These are phyloP conservation scores for Timema cristinae DNA, from an alignment of 2,888 invertebrate genomes.

Conservation along the genomic window DNA sequence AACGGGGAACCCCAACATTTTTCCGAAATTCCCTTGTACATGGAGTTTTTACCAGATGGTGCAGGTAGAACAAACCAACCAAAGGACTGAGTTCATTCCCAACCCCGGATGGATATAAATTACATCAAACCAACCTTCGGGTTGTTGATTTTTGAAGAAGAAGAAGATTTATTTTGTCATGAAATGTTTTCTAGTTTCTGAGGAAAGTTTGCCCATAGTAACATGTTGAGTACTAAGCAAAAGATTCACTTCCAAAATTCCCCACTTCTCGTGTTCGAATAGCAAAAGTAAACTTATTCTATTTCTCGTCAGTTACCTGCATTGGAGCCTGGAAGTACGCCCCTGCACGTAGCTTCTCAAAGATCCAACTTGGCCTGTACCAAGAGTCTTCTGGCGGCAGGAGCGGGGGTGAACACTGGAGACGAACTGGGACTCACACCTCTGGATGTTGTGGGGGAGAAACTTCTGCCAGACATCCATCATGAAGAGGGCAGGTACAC, in stretches of 20 bases:
- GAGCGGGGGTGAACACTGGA: slow-evolving; percentile 47
- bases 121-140: too few species aligned
- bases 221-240: not conserved
- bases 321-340: slow-evolving; percentile 54
- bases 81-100: too few species aligned
- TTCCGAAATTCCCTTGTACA: too few species aligned
- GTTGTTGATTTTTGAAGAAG: too few species aligned
- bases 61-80: too few species aligned
- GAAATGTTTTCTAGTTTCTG: too few species aligned
- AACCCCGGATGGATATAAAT: too few species aligned
- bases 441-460: slow-evolving; percentile 51
- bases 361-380: slow-evolving; percentile 51
- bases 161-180: too few species aligned
- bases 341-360: slow-evolving; percentile 57
- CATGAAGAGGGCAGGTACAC: too few species aligned
- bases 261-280: not conserved
- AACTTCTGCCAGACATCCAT: not conserved
- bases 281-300: not conserved
- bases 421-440: slow-evolving; percentile 49
- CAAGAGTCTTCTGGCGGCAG: slow-evolving; percentile 49
- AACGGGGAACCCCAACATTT: too few species aligned
- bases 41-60: too few species aligned
- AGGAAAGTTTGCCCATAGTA: too few species aligned
- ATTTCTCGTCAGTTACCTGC: slow-evolving; percentile 43
- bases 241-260: not conserved